Percentiles rank a stretch among this genome's conserved stretches.
Conservation (phyloP, 1,140 invertebrate genomes). For the Vollenhovia emeryi region DNA sequence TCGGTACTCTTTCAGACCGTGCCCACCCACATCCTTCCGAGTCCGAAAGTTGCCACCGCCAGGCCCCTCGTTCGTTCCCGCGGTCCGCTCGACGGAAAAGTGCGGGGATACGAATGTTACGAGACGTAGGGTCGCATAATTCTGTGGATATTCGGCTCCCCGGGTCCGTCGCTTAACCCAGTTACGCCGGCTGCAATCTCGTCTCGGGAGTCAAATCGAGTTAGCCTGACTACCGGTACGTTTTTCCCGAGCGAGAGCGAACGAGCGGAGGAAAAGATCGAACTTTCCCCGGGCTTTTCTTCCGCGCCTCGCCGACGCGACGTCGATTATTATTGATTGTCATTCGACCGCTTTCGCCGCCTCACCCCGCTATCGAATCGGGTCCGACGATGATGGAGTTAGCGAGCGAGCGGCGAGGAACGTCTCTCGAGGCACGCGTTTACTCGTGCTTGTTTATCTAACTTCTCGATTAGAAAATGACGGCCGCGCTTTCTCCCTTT, state of each 20-base stretch:
- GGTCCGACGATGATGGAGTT: background rate
- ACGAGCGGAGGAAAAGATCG: constrained; percentile 22
- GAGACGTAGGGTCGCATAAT: constrained; percentile 8
- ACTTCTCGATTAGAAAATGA: constrained; percentile 42
- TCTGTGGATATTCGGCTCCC: constrained; percentile 3
- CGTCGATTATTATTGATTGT: constrained; percentile 50
- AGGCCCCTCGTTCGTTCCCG: background rate
- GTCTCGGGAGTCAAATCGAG: constrained; percentile 49
- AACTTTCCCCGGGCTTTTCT: constrained; percentile 25
- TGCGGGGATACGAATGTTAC: background rate
- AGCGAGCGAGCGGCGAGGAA: background rate
- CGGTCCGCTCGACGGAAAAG: background rate
- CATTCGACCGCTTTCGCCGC: constrained; percentile 28
- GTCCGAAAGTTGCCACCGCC: background rate
- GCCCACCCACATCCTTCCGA: background rate
- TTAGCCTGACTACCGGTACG: constrained; percentile 13
- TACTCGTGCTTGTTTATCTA: background rate
- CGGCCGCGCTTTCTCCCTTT: constrained; percentile 55
- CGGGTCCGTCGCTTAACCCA: constrained; percentile 52
- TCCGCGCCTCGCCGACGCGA: constrained; percentile 14
- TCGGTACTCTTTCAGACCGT: background rate
- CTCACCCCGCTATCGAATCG: background rate
- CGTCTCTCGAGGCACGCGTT: background rate
- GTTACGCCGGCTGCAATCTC: constrained; percentile 62
- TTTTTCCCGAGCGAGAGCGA: constrained; percentile 45